Evolutionary conservation across 1,140 invertebrate genomes (phyloP).

Genomic region (Drosophila truncata): DNA sequence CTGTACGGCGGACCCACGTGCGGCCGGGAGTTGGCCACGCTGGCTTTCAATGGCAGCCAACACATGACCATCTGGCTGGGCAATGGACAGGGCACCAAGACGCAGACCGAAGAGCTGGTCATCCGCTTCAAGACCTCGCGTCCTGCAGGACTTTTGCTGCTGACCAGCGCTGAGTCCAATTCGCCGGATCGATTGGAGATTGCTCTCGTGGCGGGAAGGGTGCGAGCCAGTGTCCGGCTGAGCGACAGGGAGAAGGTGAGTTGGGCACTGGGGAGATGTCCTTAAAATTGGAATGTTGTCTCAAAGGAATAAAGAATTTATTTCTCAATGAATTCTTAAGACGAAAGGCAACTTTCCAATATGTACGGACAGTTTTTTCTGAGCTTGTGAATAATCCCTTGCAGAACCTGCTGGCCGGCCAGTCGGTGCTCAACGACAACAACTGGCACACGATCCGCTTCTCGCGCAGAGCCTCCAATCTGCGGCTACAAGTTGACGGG

Average conservation of each 20-base stretch:
- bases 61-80: constrained; percentile 91
- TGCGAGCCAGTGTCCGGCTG: constrained; percentile 92
- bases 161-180: constrained; percentile 90
- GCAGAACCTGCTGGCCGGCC: constrained; percentile 93
- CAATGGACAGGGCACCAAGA: constrained; percentile 91
- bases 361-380: constrained; percentile 3
- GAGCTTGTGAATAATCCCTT: constrained; percentile 28
- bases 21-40: constrained; percentile 94
- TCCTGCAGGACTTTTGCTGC: constrained; percentile 90
- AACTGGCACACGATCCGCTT: constrained; percentile 97
- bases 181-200: constrained; percentile 93
- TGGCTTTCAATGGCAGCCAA: constrained; percentile 95
- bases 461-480: constrained; percentile 92
- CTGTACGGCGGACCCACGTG: constrained; percentile 96
- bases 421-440: constrained; percentile 94
- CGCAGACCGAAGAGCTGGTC: constrained; percentile 96
- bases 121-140: constrained; percentile 94
- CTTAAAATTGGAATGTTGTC: neutral
- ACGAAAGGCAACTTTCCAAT: constrained; percentile 3
- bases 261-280: neutral
- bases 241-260: constrained; percentile 94
- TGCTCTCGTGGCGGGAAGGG: constrained; percentile 92
- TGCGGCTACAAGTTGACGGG: constrained; percentile 94
- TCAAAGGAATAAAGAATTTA: neutral
- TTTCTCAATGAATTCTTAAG: neutral